phyloP scores from a whole-genome alignment of 2,113 vertebrate species.

The Polypterus senegalus region DNA sequence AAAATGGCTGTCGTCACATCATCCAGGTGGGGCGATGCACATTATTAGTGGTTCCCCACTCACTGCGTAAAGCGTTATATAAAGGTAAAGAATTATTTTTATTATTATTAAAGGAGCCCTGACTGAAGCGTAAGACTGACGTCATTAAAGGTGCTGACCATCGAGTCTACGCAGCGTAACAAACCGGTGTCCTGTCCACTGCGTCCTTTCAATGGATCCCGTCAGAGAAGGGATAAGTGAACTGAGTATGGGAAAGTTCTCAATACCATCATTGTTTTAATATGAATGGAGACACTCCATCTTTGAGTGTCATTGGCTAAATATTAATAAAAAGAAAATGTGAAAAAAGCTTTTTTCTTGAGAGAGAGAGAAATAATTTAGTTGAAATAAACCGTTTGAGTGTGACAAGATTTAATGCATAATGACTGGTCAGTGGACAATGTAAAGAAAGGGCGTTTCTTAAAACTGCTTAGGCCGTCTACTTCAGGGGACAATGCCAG shows the following conservation, averaged over 20 bases:
- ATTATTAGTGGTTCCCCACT: no score
- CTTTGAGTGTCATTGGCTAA: slow-evolving; percentile 5
- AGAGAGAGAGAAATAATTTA: slow-evolving; percentile 10
- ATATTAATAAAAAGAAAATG: slow-evolving; percentile 6
- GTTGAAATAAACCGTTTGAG: neutral
- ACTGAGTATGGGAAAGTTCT: slow-evolving; percentile 1
- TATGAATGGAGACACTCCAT: slow-evolving; percentile 3
- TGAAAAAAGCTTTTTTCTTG: neutral
- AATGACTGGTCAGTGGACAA: slow-evolving; percentile 11
- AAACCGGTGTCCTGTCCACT: no score
- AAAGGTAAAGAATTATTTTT: no score
- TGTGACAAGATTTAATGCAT: slow-evolving; percentile 16
- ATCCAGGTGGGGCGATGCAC: no score
- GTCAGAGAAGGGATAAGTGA: slow-evolving; percentile 1
- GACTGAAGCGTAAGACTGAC: no score
- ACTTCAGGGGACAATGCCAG: slow-evolving; percentile 25
- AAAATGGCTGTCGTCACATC: no score
- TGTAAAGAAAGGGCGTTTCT: slow-evolving; percentile 15
- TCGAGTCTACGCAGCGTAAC: no score
- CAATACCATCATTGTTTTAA: slow-evolving; percentile 3
- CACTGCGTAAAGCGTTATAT: no score
- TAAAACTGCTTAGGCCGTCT: slow-evolving; percentile 24
- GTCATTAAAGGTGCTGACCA: no score
- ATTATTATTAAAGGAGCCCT: no score
- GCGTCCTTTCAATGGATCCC: neutral